Evolutionary conservation across 1,140 invertebrate genomes (phyloP).

Genomic region (Alviniconcha marisindica): DNA sequence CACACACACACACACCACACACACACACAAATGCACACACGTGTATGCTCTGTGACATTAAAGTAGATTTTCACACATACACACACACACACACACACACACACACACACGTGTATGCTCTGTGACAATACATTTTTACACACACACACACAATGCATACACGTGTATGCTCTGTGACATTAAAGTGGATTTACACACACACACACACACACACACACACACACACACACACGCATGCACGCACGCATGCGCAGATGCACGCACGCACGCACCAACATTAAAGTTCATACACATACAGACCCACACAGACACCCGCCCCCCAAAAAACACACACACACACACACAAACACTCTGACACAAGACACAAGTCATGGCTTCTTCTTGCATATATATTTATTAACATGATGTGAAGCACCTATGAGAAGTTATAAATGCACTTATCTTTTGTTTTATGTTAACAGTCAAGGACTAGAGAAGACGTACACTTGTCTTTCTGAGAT

Average conservation of each 20-base stretch:
- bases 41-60: no score
- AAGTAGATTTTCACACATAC: no score
- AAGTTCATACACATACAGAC: not conserved
- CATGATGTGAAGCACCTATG: constrained; percentile 54
- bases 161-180: no score
- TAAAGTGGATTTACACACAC: no score
- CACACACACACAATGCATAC: no score
- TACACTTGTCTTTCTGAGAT: constrained; percentile 23
- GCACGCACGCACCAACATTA: no score
- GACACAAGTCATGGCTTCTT: constrained; percentile 15
- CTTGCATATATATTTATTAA: constrained; percentile 60
- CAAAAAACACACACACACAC: constrained; percentile 21
- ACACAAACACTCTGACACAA: constrained; percentile 9
- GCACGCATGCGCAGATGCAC: not conserved
- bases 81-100: not conserved
- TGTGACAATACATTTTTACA: no score
- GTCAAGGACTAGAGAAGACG: constrained; percentile 49
- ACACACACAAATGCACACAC: not conserved
- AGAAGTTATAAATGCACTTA: constrained; percentile 55
- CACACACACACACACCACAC: not conserved
- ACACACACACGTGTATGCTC: no score
- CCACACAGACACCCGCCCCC: not conserved
- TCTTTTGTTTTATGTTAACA: constrained; percentile 32
- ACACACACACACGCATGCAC: not conserved
- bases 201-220: not conserved